A percentile compares a stretch with the other conserved stretches of the same genome.
phyloP scores from a whole-genome alignment of 1,140 invertebrate genomes.

The Thaumetopoea pityocampa region DNA sequence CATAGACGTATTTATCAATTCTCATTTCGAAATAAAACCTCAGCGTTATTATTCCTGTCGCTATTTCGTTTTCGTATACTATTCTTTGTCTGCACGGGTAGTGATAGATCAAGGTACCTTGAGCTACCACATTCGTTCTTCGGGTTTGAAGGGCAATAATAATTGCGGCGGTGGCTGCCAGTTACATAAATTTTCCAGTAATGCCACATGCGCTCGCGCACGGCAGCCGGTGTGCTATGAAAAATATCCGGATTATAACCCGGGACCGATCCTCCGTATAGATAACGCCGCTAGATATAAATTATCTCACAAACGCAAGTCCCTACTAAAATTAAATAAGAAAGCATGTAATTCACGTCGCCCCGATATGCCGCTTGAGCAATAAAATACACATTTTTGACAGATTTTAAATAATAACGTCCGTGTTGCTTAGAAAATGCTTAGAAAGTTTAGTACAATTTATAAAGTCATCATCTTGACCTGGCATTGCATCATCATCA shows the following conservation, averaged over 20 bases:
- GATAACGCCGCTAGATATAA: constrained; percentile 71
- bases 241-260: constrained; percentile 73
- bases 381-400: constrained; percentile 74
- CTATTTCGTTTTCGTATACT: too few species aligned
- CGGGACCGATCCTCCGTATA: constrained; percentile 60
- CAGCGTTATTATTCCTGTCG: too few species aligned
- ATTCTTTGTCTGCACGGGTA: too few species aligned
- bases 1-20: too few species aligned
- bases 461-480: constrained; percentile 22
- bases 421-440: constrained; percentile 60
- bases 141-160: constrained; percentile 36
- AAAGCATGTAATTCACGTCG: constrained; percentile 71
- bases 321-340: constrained; percentile 73
- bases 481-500: too few species aligned
- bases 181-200: constrained; percentile 62
- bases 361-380: constrained; percentile 48
- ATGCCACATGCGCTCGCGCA: constrained; percentile 31
- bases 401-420: constrained; percentile 74
- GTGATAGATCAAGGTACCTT: too few species aligned
- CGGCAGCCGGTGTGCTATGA: constrained; percentile 48
- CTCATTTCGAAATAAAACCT: too few species aligned
- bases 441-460: constrained; percentile 49
- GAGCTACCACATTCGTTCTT: too few species aligned
- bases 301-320: constrained; percentile 69
- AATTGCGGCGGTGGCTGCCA: constrained; percentile 53